Evolutionary conservation across 2,797 vertebrate species (phyloP).

Genomic region (Sternotherus odoratus): DNA sequence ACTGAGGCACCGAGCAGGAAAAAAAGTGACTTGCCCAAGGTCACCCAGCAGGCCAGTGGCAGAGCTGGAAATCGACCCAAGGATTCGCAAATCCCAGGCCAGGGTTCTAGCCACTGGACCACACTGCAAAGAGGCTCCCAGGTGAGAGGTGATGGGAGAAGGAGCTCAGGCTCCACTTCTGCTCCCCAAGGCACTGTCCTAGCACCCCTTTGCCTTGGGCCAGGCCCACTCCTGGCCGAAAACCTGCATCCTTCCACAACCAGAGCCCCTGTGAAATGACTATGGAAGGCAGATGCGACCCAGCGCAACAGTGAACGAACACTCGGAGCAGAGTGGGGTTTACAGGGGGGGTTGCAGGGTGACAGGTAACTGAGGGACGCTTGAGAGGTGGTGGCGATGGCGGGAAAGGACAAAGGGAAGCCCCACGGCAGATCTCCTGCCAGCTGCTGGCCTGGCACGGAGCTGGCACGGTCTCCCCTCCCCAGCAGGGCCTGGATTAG

Average conservation of each 20-base stretch:
- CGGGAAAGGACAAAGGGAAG: background rate
- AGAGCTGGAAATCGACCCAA: background rate
- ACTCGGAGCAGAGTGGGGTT: background rate
- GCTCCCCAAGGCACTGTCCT: no score
- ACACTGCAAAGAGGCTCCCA: background rate
- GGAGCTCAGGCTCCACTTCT: background rate
- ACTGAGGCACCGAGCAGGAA: background rate
- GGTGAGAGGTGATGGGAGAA: background rate
- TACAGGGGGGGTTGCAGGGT: background rate
- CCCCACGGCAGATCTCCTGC: background rate
- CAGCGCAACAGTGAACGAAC: no score
- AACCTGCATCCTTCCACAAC: no score
- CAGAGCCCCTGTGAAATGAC: no score
- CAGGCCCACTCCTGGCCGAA: no score
- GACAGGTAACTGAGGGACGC: background rate
- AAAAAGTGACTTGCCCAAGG: background rate
- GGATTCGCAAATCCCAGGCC: background rate
- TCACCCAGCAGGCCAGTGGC: background rate
- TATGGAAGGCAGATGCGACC: no score
- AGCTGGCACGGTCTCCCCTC: background rate
- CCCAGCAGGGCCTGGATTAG: slow-evolving; percentile 10
- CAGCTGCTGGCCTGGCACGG: slow-evolving; percentile 38
- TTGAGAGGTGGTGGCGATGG: background rate
- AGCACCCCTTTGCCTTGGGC: no score
- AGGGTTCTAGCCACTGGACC: background rate